Evolutionary conservation across 2,797 vertebrate genomes (phyloP), one percentile per base, ranked within the genome.

Genomic region (Nannoperca australis): DNA sequence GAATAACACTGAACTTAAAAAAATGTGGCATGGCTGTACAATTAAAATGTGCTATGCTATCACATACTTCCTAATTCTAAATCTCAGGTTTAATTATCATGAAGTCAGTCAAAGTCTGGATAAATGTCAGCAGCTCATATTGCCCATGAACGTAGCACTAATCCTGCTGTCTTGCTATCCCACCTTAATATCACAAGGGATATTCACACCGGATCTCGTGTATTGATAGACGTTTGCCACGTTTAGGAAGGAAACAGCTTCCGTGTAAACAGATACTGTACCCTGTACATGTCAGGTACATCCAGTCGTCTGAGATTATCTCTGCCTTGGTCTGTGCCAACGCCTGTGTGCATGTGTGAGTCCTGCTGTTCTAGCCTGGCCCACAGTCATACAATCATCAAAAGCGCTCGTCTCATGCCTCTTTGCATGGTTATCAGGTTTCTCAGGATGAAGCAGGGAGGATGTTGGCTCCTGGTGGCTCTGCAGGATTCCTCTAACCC

Each of bases 401-500:
- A 60, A 84, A 65, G 47, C 7, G 13, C 62, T 27, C 34, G 18
- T 65, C 66, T 58, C 51, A 20, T 75, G 67, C 24, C 69, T 87
- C 58, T 75, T 38, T 60, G 56, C 44, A n/a, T 51, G 78, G 66
- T 60, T 82, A 73, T 84, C 70, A 61, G 69, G 72, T 78, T 79
- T 87, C 65, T 80, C 36, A 66, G 72, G 61, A 74, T 63, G 54
- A 49, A 72, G 64, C 22, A 32, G 53, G 45, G 42, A 68, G 34
- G 80, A 53, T 69, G 58, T 59, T 55, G 50, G 74, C 81, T 85
- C 42, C 49, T 56, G 50, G 63, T 65, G 36, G 44, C 79, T 75
- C 79, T 76, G 79, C 74, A 82, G 84, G 82, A 75, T 71, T 55
- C 85, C 85, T 70, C 81, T 64, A 63, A 70, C 67, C 65, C 74